A percentile compares a stretch with the other conserved stretches of the same genome.
These are phyloP conservation scores for Trematomus loennbergii DNA, from an alignment of 2,113 vertebrate species.

Conservation along the genomic window DNA sequence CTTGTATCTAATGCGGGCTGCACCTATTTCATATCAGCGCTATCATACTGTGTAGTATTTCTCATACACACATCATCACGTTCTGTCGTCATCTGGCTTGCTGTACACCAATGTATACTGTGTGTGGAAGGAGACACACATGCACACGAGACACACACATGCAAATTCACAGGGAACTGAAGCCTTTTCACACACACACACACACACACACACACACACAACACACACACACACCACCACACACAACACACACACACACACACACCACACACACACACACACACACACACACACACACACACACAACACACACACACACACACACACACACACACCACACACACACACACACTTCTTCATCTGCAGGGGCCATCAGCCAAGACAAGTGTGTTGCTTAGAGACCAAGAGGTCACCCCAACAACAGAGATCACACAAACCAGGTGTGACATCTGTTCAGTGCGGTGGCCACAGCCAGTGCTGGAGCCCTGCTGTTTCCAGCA, in stretches of 20 bases:
- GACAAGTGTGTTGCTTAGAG: constrained; percentile 70
- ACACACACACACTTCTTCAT: constrained; percentile 6
- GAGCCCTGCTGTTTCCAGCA: constrained; percentile 48
- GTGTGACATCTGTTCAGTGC: constrained; percentile 78
- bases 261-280: too few species aligned
- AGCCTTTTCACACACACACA: neutral
- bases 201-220: too few species aligned
- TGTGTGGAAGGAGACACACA: neutral
- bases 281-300: too few species aligned
- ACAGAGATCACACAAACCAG: constrained; percentile 78
- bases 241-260: too few species aligned
- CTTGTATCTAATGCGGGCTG: constrained; percentile 34
- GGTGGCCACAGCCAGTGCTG: constrained; percentile 56
- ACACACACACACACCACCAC: too few species aligned
- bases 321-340: neutral
- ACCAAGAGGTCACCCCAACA: constrained; percentile 73
- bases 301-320: too few species aligned
- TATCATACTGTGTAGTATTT: constrained; percentile 5
- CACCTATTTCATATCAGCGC: constrained; percentile 19
- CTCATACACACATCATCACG: constrained; percentile 1
- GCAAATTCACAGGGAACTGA: constrained; percentile 28
- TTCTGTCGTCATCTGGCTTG: constrained; percentile 16
- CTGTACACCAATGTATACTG: neutral
- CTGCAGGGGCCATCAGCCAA: constrained; percentile 54
- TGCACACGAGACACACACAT: constrained; percentile 10